Evolutionary conservation across 1,140 invertebrate species (phyloP).

Genomic region (Trypoxylus dichotomus): DNA sequence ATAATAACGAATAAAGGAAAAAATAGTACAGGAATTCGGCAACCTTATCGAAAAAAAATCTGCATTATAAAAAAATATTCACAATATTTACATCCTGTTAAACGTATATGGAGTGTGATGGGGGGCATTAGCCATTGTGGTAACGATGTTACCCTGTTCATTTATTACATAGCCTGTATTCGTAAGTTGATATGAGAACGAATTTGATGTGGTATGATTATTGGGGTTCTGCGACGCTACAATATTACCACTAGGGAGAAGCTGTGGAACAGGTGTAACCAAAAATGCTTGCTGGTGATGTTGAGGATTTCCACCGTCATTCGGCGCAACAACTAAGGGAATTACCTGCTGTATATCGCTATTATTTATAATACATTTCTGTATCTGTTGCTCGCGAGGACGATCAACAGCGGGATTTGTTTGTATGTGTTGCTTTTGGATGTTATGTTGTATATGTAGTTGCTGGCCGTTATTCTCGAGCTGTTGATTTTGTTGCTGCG

Average conservation of each 20-base stretch:
- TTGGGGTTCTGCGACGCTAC: conserved; percentile 45
- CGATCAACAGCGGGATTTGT: conserved; percentile 52
- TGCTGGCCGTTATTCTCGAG: conserved; percentile 52
- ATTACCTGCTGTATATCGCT: conserved; percentile 60
- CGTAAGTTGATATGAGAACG: conserved; percentile 52
- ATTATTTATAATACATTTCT: conserved; percentile 56
- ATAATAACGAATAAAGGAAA: too few relatives aligned
- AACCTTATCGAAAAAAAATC: neutral
- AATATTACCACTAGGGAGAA: conserved; percentile 53
- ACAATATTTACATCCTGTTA: conserved; percentile 47
- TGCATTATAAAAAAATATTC: conserved; percentile 19
- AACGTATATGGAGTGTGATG: conserved; percentile 52
- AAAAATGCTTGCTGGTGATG: conserved; percentile 60
- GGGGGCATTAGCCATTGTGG: conserved; percentile 51
- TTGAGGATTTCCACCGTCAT: conserved; percentile 41
- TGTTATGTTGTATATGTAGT: conserved; percentile 52
- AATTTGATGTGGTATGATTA: conserved; percentile 46
- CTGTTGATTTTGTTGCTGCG: conserved; percentile 55
- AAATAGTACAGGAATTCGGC: neutral
- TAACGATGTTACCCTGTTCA: conserved; percentile 53
- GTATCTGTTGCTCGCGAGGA: conserved; percentile 58
- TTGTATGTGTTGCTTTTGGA: conserved; percentile 52
- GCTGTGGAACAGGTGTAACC: conserved; percentile 63
- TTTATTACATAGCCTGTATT: conserved; percentile 53
- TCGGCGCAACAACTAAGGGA: conserved; percentile 60